Evolutionary conservation across 2,113 vertebrate species (phyloP).

Genomic region (Cathartes aura): DNA sequence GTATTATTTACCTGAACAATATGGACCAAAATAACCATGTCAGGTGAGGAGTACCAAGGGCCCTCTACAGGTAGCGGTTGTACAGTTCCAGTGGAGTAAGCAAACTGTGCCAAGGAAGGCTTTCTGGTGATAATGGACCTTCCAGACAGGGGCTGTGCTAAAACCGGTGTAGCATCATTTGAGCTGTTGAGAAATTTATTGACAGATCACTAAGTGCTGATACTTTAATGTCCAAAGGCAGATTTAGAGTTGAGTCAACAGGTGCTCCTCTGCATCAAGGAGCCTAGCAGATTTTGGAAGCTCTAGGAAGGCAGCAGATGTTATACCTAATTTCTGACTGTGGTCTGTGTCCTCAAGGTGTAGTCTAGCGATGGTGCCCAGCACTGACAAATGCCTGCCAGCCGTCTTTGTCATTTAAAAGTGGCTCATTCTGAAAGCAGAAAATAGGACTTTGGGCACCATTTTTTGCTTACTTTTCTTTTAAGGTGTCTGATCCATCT

Average conservation of each 20-base stretch:
- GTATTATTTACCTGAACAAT: background rate
- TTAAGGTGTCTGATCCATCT: background rate
- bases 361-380: background rate
- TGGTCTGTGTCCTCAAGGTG: background rate
- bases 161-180: background rate
- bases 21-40: background rate
- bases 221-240: background rate
- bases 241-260: background rate
- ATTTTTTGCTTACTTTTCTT: background rate
- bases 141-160: background rate
- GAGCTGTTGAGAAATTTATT: background rate
- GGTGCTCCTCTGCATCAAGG: background rate
- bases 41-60: background rate
- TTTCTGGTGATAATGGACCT: background rate
- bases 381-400: background rate
- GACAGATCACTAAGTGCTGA: background rate
- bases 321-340: background rate
- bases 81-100: background rate
- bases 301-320: background rate
- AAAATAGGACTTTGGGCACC: background rate
- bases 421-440: background rate
- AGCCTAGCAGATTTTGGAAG: background rate
- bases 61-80: background rate
- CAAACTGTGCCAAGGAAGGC: background rate
- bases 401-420: background rate